A percentile compares a stretch with the other conserved stretches of the same genome.
phyloP scores from a whole-genome alignment of 2,113 vertebrate species.

The Xenopus tropicalis region UCB_Xtro_10.0 CM004443.2:123143001-123143500 shows the following conservation, averaged over 20 bases:
- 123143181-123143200: slow-evolving; percentile 16
- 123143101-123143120: neutral
- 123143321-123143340: neutral
- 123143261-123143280: slow-evolving; percentile 17
- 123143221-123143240: slow-evolving; percentile 36
- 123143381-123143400: slow-evolving; percentile 6
- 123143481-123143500: neutral
- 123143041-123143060: neutral
- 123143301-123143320: slow-evolving; percentile 11
- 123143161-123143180: slow-evolving; percentile 22
- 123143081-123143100: neutral
- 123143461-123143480: neutral
- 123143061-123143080: neutral
- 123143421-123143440: neutral
- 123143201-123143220: slow-evolving; percentile 28
- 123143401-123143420: slow-evolving; percentile 7
- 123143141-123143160: slow-evolving; percentile 12
- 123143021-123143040: neutral
- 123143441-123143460: slow-evolving; percentile 1
- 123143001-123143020: neutral
- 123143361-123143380: neutral
- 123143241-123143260: slow-evolving; percentile 33
- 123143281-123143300: slow-evolving; percentile 26
- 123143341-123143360: slow-evolving; percentile 9
- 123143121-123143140: slow-evolving; percentile 12